Percentiles rank a stretch among this genome's conserved stretches.
Conservation (phyloP, 2,797 vertebrate genomes). For the Cyclopterus lumpus region DNA sequence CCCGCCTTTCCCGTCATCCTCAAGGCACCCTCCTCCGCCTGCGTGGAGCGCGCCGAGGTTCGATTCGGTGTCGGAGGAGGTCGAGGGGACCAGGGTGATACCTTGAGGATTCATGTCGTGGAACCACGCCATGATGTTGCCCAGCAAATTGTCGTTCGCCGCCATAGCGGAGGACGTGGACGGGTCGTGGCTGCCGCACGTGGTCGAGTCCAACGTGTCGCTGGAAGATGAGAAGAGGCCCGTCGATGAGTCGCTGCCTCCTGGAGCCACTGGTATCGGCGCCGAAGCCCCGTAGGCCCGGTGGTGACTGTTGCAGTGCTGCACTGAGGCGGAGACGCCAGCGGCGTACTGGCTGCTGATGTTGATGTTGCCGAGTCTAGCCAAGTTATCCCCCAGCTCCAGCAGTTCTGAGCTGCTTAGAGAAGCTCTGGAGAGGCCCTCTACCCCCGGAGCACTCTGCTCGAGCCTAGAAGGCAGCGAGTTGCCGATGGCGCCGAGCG, state of each 20-base stretch:
- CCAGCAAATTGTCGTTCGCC: slow-evolving; percentile 92
- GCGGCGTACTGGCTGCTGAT: slow-evolving; percentile 66
- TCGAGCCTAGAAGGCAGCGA: slow-evolving; percentile 94
- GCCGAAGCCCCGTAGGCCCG: slow-evolving; percentile 80
- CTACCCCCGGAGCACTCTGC: slow-evolving; percentile 83
- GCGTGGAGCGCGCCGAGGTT: slow-evolving; percentile 68
- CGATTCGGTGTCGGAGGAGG: slow-evolving; percentile 78
- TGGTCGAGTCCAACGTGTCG: slow-evolving; percentile 84
- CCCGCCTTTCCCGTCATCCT: slow-evolving; percentile 37
- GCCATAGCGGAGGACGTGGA: slow-evolving; percentile 72
- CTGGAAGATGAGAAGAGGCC: slow-evolving; percentile 87
- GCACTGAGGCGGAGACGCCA: slow-evolving; percentile 41
- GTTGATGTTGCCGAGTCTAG: slow-evolving; percentile 84
- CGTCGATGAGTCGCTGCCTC: slow-evolving; percentile 70
- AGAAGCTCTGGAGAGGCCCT: slow-evolving; percentile 85
- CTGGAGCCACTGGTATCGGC: slow-evolving; percentile 63
- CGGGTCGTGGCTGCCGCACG: slow-evolving; percentile 82
- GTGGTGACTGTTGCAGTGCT: slow-evolving; percentile 79
- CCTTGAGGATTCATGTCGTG: slow-evolving; percentile 99
- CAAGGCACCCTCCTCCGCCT: slow-evolving; percentile 19
- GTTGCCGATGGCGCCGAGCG: slow-evolving; percentile 94
- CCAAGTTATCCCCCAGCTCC: slow-evolving; percentile 92
- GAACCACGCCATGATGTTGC: slow-evolving; percentile 99
- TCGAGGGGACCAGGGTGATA: slow-evolving; percentile 92
- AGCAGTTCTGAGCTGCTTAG: slow-evolving; percentile 95